These are phyloP conservation scores for Lampris incognitus DNA, from an alignment of 2,113 vertebrate genomes.

Conservation along the genomic window DNA sequence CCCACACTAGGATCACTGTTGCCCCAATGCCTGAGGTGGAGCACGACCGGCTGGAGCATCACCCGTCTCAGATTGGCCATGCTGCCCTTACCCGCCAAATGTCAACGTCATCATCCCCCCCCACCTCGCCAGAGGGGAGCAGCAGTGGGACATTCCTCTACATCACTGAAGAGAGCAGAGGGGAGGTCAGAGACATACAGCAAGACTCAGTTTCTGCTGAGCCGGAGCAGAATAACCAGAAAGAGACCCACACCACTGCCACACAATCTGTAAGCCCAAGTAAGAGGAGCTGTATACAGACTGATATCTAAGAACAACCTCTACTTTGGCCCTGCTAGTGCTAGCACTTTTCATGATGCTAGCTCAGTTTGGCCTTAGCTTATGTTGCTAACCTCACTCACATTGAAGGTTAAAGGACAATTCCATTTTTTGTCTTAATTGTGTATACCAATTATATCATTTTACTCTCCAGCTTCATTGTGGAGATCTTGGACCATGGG, in stretches of 20 bases:
- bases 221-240: conserved; percentile 57
- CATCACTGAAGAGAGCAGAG: conserved; percentile 85
- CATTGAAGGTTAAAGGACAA: too few relatives aligned
- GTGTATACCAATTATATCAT: too few relatives aligned
- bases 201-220: conserved; percentile 54
- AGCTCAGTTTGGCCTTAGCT: conserved; percentile 46
- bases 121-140: conserved; percentile 66
- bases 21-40: conserved; percentile 92
- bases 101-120: conserved; percentile 64
- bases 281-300: conserved; percentile 88
- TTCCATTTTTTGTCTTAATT: too few relatives aligned
- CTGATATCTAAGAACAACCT: conserved; percentile 87
- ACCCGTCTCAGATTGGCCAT: conserved; percentile 62
- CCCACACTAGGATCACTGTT: conserved; percentile 84
- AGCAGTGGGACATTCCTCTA: conserved; percentile 79
- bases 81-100: conserved; percentile 49
- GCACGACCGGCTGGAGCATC: conserved; percentile 91
- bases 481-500: too few relatives aligned
- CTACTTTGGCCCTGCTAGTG: background rate
- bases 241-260: conserved; percentile 82
- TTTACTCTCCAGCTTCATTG: too few relatives aligned
- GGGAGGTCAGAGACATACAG: conserved; percentile 24
- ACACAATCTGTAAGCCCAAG: conserved; percentile 80
- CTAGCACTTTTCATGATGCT: conserved; percentile 7
- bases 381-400: conserved; percentile 12